Conservation (phyloP, 2,888 invertebrate genomes). For the Diplolepis rosae region DNA sequence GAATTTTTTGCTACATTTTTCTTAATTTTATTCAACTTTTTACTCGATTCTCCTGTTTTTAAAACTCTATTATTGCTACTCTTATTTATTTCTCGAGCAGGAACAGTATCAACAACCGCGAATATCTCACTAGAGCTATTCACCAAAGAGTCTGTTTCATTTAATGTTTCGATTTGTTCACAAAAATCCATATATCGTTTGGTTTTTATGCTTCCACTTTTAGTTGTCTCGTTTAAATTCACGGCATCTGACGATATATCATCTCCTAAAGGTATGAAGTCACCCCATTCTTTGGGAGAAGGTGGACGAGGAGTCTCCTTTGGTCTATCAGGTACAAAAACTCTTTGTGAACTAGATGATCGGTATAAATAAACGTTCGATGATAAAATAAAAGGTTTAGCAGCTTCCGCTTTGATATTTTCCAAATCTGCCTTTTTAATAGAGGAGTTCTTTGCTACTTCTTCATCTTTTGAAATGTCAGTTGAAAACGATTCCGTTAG, state of each 20-base stretch:
- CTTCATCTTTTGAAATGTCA: conserved; percentile 35
- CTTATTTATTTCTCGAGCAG: not conserved
- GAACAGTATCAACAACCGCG: not conserved
- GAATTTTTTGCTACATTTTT: not conserved
- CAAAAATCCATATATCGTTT: conserved; percentile 46
- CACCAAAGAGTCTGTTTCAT: not conserved
- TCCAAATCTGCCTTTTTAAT: conserved; percentile 6
- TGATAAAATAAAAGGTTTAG: conserved; percentile 43
- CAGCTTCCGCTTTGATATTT: conserved; percentile 29
- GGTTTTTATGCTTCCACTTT: not conserved
- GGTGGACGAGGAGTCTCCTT: not conserved
- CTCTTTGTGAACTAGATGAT: conserved; percentile 60
- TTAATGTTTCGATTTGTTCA: conserved; percentile 9
- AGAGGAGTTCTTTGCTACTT: conserved; percentile 9
- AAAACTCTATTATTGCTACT: not conserved
- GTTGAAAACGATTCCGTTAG: conserved; percentile 34
- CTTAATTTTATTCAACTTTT: conserved; percentile 19
- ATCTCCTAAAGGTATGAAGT: conserved; percentile 60
- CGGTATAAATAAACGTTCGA: conserved; percentile 64
- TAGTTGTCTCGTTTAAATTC: not conserved
- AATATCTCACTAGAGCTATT: not conserved
- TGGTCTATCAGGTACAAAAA: conserved; percentile 59
- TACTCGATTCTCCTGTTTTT: conserved; percentile 4
- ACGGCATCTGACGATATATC: conserved; percentile 35
- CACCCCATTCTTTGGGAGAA: conserved; percentile 36